phyloP scores from a whole-genome alignment of 2,113 vertebrate genomes.

The Hemiprocne comata region DNA sequence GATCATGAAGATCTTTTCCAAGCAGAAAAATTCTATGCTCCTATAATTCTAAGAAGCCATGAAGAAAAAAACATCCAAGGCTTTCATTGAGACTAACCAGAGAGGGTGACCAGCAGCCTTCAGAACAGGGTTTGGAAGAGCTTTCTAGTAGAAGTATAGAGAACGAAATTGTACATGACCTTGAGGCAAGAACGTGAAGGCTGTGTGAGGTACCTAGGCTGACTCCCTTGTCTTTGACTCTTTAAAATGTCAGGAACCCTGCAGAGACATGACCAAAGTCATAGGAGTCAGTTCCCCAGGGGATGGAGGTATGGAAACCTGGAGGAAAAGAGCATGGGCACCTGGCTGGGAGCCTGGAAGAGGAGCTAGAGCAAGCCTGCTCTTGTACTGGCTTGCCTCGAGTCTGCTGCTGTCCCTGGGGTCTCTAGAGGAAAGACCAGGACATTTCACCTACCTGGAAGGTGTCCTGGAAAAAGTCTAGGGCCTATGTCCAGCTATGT shows the following conservation, averaged over 20 bases:
- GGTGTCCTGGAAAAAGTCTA: neutral
- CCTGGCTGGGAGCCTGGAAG: neutral
- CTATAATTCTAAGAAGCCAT: neutral
- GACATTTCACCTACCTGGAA: neutral
- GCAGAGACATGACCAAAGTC: neutral
- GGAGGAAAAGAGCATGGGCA: neutral
- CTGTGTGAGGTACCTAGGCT: neutral
- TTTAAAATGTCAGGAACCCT: neutral
- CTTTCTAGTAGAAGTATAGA: neutral
- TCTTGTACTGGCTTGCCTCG: fast-evolving
- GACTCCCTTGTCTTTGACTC: neutral
- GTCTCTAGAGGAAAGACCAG: neutral
- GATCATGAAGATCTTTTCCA: too few species aligned
- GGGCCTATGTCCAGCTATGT: neutral
- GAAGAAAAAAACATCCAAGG: neutral
- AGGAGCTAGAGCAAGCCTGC: neutral
- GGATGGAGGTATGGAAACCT: fast-evolving
- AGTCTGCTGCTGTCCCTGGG: neutral
- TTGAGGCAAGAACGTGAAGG: neutral
- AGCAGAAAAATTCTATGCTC: too few species aligned
- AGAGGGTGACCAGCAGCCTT: neutral
- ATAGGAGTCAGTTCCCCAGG: neutral
- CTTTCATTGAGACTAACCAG: neutral
- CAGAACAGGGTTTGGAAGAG: neutral
- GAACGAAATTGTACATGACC: neutral